A percentile compares a stretch with the other conserved stretches of the same genome.
These are phyloP conservation scores for Melangyna quadrimaculata DNA, from an alignment of 2,888 invertebrate genomes.

Conservation along the genomic window DNA sequence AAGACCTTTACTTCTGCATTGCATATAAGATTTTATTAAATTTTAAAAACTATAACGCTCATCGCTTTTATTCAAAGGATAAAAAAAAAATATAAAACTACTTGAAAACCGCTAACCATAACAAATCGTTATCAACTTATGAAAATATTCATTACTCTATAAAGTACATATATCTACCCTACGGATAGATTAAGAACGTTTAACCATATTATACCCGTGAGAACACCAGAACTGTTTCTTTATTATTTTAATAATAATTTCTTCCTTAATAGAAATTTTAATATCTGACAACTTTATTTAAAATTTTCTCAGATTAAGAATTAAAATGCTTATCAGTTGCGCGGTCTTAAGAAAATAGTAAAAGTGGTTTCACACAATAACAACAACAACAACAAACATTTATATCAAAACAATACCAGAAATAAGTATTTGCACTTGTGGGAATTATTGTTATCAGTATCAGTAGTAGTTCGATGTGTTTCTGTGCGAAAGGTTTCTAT, in stretches of 20 bases:
- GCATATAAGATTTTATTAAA: too few relatives aligned
- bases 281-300: slow-evolving; percentile 32
- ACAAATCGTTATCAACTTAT: not conserved
- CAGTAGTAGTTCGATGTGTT: not conserved
- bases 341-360: slow-evolving; percentile 42
- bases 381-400: not conserved
- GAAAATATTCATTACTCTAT: not conserved
- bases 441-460: slow-evolving; percentile 54
- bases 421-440: slow-evolving; percentile 9
- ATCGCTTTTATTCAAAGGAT: not conserved
- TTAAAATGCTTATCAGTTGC: slow-evolving; percentile 48
- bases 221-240: slow-evolving; percentile 31
- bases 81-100: not conserved
- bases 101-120: slow-evolving; percentile 79
- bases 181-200: not conserved
- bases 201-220: slow-evolving; percentile 32
- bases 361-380: slow-evolving; percentile 27
- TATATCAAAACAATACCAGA: slow-evolving; percentile 27
- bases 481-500: slow-evolving; percentile 7
- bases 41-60: too few relatives aligned
- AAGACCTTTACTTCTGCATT: too few relatives aligned
- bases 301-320: slow-evolving; percentile 47
- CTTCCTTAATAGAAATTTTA: not conserved
- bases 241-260: slow-evolving; percentile 20
- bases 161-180: not conserved